Evolutionary conservation across 2,888 invertebrate species (phyloP).

Genomic region (Galerucella nymphaeae): DNA sequence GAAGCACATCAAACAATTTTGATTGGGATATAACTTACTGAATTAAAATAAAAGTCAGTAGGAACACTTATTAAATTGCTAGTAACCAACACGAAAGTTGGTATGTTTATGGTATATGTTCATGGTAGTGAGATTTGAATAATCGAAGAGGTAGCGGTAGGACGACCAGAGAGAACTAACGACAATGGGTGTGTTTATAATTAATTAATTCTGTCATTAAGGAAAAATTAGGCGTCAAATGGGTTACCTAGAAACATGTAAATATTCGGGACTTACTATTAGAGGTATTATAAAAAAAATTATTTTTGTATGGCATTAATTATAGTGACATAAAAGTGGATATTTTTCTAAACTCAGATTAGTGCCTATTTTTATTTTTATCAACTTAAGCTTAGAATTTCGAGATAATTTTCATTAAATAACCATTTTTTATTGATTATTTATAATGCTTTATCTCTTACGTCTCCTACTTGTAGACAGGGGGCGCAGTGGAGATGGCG

Average conservation of each 20-base stretch:
- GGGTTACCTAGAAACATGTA: constrained; percentile 12
- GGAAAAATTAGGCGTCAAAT: constrained; percentile 40
- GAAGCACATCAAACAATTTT: constrained; percentile 30
- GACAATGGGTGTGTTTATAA: constrained; percentile 38
- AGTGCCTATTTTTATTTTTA: too few species aligned
- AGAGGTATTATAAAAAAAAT: constrained; percentile 17
- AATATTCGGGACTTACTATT: constrained; percentile 1
- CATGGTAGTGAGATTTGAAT: constrained; percentile 32
- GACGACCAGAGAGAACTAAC: constrained; percentile 20
- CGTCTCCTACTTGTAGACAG: too few species aligned
- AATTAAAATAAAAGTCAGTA: constrained; percentile 32
- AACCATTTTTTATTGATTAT: too few species aligned
- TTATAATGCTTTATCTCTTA: too few species aligned
- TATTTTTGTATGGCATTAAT: constrained; percentile 26
- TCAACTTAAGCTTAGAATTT: too few species aligned
- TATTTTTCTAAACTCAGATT: not conserved
- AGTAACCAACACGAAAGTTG: constrained; percentile 25
- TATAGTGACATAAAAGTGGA: constrained; percentile 16
- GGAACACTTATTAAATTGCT: constrained; percentile 28
- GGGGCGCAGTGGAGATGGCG: too few species aligned
- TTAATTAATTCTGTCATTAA: constrained; percentile 40
- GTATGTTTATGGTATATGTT: constrained; percentile 21
- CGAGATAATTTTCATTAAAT: too few species aligned
- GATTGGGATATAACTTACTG: constrained; percentile 29
- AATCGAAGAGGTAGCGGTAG: constrained; percentile 30